Evolutionary conservation across 2,113 vertebrate genomes (phyloP), one percentile per base, ranked within the genome.

Genomic region (Axis porcinus): DNA sequence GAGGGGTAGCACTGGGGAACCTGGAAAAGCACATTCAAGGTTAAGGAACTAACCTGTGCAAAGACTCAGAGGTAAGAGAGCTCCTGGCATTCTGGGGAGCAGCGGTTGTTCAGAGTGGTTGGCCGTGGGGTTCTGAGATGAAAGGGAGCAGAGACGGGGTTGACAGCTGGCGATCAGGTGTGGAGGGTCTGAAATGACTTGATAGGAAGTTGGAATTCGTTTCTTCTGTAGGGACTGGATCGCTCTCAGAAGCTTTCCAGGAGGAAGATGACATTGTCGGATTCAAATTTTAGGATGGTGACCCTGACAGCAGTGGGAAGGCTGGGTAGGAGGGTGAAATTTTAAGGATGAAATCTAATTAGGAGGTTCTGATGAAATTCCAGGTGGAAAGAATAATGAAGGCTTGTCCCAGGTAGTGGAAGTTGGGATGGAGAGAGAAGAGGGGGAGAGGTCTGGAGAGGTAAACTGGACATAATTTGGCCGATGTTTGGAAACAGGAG

Each of bases 51-150:
- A n/a, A 76, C 27, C 13, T 28, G 1, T 30, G 23, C 64, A 21
- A 45, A 76, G 16, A 19, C 54, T n/a, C 52, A 6, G 55, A 45
- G 62, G 17, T 58, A 4, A 60, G 50, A 52, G 25, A 21, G 19
- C 28, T 0, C 70, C 16, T 5, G 17, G 23, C 12, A 15, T 16
- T 23, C 27, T 70, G 33, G 33, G 91, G 33, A 52, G 2, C 13
- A 36, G 36, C 4, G 0, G 7, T 4, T 43, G 50, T 23, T 67
- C 25, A 5, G 3, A 3, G 13, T 15, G 14, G 33, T 19, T 55
- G 67, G 52, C 11, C 19, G 23, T 11, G 16, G 36, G 27, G 7
- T 14, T 60, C 62, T 21, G 21, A 40, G 43, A 87, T 17, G 36
- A 21, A 11, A n/a, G 16, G 17, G 4, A 64, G 52, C n/a, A 33